These are phyloP conservation scores for Sycobia sp. DNA, from an alignment of 1,140 invertebrate species.

Conservation along the genomic window DNA sequence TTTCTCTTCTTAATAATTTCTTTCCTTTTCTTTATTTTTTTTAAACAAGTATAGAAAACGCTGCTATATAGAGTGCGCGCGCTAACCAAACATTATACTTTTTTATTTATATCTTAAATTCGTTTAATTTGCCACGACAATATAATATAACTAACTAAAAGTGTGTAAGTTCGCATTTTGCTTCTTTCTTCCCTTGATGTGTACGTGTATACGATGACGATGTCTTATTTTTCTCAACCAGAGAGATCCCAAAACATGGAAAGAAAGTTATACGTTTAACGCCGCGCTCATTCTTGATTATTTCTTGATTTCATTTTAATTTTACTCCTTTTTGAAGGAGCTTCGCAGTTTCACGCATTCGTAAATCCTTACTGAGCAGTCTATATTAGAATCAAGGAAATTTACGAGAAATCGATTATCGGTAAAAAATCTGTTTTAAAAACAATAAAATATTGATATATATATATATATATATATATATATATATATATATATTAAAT, in stretches of 20 bases:
- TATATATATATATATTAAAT: background rate
- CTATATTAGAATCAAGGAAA: conserved; percentile 5
- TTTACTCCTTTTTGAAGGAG: conserved; percentile 6
- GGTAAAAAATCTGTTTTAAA: conserved; percentile 11
- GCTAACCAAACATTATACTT: conserved; percentile 9
- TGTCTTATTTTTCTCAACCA: conserved; percentile 4
- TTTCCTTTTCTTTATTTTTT: too few relatives aligned
- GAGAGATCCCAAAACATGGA: conserved; percentile 37
- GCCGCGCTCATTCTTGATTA: too few relatives aligned
- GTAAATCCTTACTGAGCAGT: conserved; percentile 14
- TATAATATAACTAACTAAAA: conserved; percentile 26
- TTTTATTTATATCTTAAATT: too few relatives aligned
- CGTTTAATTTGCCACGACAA: conserved; percentile 19
- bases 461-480: too few relatives aligned
- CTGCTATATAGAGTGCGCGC: conserved; percentile 22
- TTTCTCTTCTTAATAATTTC: too few relatives aligned
- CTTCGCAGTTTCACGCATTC: background rate
- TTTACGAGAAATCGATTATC: conserved; percentile 4
- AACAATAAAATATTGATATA: too few relatives aligned
- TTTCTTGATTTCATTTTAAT: conserved; percentile 28
- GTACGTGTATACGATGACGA: conserved; percentile 7
- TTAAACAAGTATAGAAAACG: conserved; percentile 24
- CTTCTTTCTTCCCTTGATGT: conserved; percentile 2
- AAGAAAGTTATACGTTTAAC: conserved; percentile 38
- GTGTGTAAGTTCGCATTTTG: conserved; percentile 5